phyloP scores from a whole-genome alignment of 2,888 invertebrate genomes.

The Catocala sponsa region DNA sequence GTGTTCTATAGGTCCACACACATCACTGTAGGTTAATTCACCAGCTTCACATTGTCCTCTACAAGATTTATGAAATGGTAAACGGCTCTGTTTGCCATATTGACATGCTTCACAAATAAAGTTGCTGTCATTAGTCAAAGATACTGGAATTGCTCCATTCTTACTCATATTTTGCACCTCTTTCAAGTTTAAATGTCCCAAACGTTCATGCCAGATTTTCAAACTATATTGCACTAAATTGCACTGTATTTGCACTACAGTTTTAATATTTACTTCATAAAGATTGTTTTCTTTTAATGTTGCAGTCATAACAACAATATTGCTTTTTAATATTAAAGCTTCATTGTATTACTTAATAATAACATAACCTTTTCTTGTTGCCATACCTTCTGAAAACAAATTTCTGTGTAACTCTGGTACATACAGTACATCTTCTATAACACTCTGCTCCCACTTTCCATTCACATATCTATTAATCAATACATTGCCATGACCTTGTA shows the following conservation, averaged over 20 bases:
- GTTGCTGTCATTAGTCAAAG: too few species aligned
- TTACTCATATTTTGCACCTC: too few species aligned
- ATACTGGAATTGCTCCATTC: too few species aligned
- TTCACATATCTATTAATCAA: constrained; percentile 2
- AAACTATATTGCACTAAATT: too few species aligned
- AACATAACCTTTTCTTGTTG: neutral
- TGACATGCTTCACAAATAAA: constrained; percentile 1
- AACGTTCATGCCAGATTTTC: too few species aligned
- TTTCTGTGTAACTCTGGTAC: neutral
- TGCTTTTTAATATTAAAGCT: too few species aligned
- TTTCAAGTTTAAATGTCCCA: too few species aligned
- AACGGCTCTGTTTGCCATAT: constrained; percentile 9
- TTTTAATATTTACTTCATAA: constrained; percentile 1
- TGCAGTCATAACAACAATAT: too few species aligned
- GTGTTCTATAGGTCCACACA: constrained; percentile 6
- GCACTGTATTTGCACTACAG: too few species aligned
- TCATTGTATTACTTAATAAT: too few species aligned
- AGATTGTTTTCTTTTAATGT: too few species aligned
- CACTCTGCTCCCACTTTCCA: neutral
- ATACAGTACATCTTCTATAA: neutral
- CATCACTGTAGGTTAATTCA: constrained; percentile 9
- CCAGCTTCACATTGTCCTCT: constrained; percentile 8
- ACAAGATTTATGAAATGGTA: neutral
- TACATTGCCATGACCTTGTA: constrained; percentile 1
- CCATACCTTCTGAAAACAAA: constrained; percentile 3